Evolutionary conservation across 2,888 invertebrate species (phyloP).

Genomic region (Catocala sponsa): DNA sequence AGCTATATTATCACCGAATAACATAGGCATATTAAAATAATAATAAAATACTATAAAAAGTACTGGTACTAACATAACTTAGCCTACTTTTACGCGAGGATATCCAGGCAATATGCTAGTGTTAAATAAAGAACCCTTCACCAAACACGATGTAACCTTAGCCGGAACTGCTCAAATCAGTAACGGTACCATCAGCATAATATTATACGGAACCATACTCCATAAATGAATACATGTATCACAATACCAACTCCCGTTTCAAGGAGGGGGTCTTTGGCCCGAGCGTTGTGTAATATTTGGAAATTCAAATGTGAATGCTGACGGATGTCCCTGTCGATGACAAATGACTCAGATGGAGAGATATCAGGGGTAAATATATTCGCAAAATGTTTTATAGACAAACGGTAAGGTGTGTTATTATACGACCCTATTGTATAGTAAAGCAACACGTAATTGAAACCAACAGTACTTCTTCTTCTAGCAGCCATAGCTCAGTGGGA

Average conservation of each 20-base stretch:
- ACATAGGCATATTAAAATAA: too few relatives aligned
- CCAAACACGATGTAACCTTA: background rate
- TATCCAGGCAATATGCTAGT: too few relatives aligned
- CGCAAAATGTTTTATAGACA: constrained; percentile 7
- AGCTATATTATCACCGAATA: too few relatives aligned
- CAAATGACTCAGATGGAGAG: constrained; percentile 26
- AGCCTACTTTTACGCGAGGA: too few relatives aligned
- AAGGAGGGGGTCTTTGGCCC: constrained; percentile 30
- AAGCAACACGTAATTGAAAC: too few relatives aligned
- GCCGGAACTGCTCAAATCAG: background rate
- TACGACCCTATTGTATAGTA: too few relatives aligned
- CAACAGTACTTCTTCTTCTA: too few relatives aligned
- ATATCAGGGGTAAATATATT: constrained; percentile 21
- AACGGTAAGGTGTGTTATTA: too few relatives aligned
- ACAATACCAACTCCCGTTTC: constrained; percentile 4
- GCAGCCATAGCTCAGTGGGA: too few relatives aligned
- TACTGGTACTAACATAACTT: too few relatives aligned
- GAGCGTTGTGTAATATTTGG: constrained; percentile 28
- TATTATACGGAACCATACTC: constrained; percentile 30
- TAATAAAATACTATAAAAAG: too few relatives aligned
- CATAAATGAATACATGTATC: constrained; percentile 10
- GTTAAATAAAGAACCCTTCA: background rate
- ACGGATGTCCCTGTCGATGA: constrained; percentile 17
- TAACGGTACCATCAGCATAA: background rate
- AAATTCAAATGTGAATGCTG: constrained; percentile 31